Evolutionary conservation across 2,888 invertebrate species (phyloP), one percentile per base, ranked within the genome.

Genomic region (Acronicta alni): DNA sequence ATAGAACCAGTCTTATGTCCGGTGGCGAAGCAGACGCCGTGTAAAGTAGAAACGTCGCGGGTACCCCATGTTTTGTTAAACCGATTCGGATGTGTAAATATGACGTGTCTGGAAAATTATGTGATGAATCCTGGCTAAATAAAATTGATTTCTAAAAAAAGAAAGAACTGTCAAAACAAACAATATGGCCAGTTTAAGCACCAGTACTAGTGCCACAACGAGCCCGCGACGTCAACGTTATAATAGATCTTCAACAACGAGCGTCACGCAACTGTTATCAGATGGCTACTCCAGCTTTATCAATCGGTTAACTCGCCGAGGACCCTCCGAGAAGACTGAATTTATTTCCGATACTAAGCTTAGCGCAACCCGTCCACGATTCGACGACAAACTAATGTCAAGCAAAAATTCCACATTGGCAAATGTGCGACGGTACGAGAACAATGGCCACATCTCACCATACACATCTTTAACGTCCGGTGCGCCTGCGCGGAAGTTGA

Each of bases 211-310:
- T 79, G 88, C 85, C 63, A 86, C 89, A 68, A 89, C 91, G 55
- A 95, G 90, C 84, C 95, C 87, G 85, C 95, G 96, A 67, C 95
- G 96, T 74, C 95, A 95, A 84, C 96, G 97, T 73, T 97, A 98
- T 91, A 95, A 96, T 73, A 96, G 98, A 67, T 95, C 96, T 68
- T 97, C 98, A 51, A 97, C 97, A 61, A 95, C 96, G 47, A 98
- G 97, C 92, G 97, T 98, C 79, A 97, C 97, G 71, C 98, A 98
- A 90, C 94, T 98, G 81, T 94, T 98, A 78, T 97, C 97, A 77
- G 98, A 98, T 87, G 97, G 98, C 78, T 98, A 97, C 91, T 97
- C 97, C 82, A 98, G 96, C 91, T 95, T 98, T 75, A 95, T 98
- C 80, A 97, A 97, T 86, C 95, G 97, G 74, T 94, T 98, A 81